Evolutionary conservation across 2,113 vertebrate species (phyloP), one percentile per base, ranked within the genome.

Genomic region (Miniopterus natalensis): DNA sequence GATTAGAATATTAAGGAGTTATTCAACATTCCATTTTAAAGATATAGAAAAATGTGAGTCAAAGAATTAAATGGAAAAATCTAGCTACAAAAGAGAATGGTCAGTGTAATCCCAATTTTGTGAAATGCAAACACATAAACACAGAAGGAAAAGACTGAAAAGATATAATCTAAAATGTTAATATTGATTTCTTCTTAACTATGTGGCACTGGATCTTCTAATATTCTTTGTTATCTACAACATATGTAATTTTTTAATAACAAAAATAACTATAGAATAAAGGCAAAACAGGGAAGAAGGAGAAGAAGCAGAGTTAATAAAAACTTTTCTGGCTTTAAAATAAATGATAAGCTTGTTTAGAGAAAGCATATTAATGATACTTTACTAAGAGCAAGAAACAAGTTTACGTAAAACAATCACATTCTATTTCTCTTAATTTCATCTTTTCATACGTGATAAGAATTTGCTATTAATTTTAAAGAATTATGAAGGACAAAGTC

Each of bases 261-360:
- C 63, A 49, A 75, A 75, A 65, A 57, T 77, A 77, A 87, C 47
- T 77, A 8, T 17, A 66, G 55, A 47, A 78, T 61, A 36, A 47
- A 78, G 78, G 25, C 20, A 66, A 92, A 45, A 77, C 20, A 71
- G 12, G 49, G 15, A 89, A 65, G 27, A 73, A 81, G 8, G 10
- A 8, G 20, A 77, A 74, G 42, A 40, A 84, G n/a, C 13, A 77
- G 51, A 53, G 25, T 68, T 68, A 53, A 61, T 29, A 2, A 55
- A 89, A 86, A 42, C 5, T 20, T 96, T 74, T 74, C n/a, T 61
- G 27, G 61, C 18, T 59, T 93, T 81, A 90, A 83, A 73, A 85
- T 61, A 92, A 55, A 65, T 20, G 65, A 14, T 49, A 84, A 88
- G 3, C 14, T 71, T 17, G 3, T 78, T 71, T 71, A 85, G 25